A percentile compares a stretch with the other conserved stretches of the same genome.
Conservation (phyloP, 1,140 invertebrate genomes). For the Drosophila mojavensis region DNA sequence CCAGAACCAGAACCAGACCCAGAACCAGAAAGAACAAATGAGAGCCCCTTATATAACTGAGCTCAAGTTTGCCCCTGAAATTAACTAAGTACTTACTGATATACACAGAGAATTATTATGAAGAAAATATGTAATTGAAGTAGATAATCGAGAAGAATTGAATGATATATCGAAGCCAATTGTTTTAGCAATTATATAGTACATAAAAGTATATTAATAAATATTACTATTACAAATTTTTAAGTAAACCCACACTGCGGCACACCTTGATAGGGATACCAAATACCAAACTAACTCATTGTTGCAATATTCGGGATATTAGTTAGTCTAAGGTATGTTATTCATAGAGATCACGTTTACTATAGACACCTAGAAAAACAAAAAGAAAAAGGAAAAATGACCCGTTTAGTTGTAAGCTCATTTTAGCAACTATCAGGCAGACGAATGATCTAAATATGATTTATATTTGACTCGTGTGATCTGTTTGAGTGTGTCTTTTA, state of each 20-base stretch:
- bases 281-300: constrained; percentile 22
- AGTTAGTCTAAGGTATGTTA: constrained; percentile 46
- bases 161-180: constrained; percentile 70
- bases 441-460: constrained; percentile 29
- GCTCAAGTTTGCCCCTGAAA: constrained; percentile 62
- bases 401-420: constrained; percentile 66
- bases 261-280: constrained; percentile 42
- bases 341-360: constrained; percentile 53
- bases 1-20: constrained; percentile 2
- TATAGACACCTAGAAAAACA: constrained; percentile 44
- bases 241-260: constrained; percentile 52
- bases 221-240: constrained; percentile 48
- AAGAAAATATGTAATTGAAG: constrained; percentile 33
- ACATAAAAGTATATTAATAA: constrained; percentile 41
- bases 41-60: constrained; percentile 22
- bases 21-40: constrained; percentile 35
- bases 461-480: constrained; percentile 35
- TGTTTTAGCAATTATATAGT: constrained; percentile 80
- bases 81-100: constrained; percentile 49
- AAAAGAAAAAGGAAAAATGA: not conserved
- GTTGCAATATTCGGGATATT: constrained; percentile 13
- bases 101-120: constrained; percentile 9
- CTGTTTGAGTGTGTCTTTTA: constrained; percentile 25
- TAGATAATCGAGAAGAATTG: constrained; percentile 29
- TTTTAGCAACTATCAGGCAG: constrained; percentile 49